These are phyloP conservation scores for Xiphophorus couchianus DNA, from an alignment of 2,113 vertebrate species.

Conservation along the genomic window DNA sequence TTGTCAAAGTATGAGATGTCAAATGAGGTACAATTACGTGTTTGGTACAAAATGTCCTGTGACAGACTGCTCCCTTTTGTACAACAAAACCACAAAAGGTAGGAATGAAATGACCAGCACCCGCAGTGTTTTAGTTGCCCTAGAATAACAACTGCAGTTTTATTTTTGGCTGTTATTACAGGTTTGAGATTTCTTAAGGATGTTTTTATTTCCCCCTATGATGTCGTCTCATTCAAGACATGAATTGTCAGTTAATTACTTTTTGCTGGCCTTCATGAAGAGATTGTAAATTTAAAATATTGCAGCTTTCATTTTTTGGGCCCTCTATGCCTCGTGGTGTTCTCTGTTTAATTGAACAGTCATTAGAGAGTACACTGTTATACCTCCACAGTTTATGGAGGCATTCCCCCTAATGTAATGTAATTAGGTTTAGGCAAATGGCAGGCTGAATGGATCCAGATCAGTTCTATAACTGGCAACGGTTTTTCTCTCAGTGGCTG, in stretches of 20 bases:
- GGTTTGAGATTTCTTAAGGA: background rate
- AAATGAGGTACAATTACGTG: background rate
- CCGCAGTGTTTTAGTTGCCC: background rate
- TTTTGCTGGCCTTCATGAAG: slow-evolving; percentile 34
- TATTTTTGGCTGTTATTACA: background rate
- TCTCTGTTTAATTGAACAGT: slow-evolving; percentile 75
- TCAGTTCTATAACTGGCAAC: slow-evolving; percentile 54
- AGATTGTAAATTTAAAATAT: slow-evolving; percentile 46
- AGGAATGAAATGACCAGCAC: background rate
- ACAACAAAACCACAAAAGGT: background rate
- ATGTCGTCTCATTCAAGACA: slow-evolving; percentile 16
- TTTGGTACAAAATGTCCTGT: background rate
- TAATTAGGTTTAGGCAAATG: slow-evolving; percentile 64
- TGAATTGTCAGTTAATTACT: slow-evolving; percentile 41
- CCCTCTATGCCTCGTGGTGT: slow-evolving; percentile 61
- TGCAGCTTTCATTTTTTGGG: slow-evolving; percentile 53
- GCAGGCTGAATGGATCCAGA: slow-evolving; percentile 63
- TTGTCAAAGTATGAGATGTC: background rate
- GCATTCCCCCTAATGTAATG: slow-evolving; percentile 71
- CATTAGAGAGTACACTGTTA: slow-evolving; percentile 71
- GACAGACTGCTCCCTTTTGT: background rate
- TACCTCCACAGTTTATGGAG: slow-evolving; percentile 70
- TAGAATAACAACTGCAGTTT: background rate
- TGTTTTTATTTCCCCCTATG: too few species aligned
- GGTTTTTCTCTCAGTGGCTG: slow-evolving; percentile 56